Conservation (phyloP, 2,888 invertebrate species). For the Strigamia transsilvanica region DNA sequence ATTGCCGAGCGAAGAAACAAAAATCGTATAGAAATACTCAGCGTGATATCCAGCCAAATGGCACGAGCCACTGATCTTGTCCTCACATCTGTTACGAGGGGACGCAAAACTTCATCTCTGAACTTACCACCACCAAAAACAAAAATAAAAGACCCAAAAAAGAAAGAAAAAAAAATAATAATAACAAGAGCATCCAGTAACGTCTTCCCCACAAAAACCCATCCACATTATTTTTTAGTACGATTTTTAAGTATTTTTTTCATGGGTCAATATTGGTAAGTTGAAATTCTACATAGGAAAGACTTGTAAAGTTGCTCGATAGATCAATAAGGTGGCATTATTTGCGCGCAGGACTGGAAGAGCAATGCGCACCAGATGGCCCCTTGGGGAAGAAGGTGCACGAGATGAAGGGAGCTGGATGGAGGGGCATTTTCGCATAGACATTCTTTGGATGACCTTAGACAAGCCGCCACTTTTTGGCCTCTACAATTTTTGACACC, state of each 20-base stretch:
- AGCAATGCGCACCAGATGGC: conserved; percentile 54
- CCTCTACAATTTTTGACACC: conserved; percentile 49
- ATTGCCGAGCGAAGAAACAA: conserved; percentile 46
- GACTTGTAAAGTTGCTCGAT: conserved; percentile 50
- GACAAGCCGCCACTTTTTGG: conserved; percentile 48
- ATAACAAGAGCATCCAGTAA: too few species aligned
- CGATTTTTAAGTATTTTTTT: not conserved
- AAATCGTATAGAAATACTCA: conserved; percentile 18
- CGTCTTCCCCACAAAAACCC: too few species aligned
- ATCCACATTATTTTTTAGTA: too few species aligned
- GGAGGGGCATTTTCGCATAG: not conserved
- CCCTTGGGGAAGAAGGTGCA: conserved; percentile 49
- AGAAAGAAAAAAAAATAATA: not conserved
- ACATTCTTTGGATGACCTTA: conserved; percentile 46
- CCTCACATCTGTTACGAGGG: conserved; percentile 48
- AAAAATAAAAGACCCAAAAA: not conserved
- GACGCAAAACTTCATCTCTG: conserved; percentile 43
- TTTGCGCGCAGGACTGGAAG: conserved; percentile 53
- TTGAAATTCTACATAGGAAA: not conserved
- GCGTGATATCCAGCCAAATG: conserved; percentile 46
- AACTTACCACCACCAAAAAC: not conserved
- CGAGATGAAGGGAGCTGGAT: not conserved
- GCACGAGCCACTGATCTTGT: conserved; percentile 43
- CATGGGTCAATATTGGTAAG: not conserved
- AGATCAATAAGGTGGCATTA: conserved; percentile 54